phyloP scores from a whole-genome alignment of 2,797 vertebrate genomes.

The Discoglossus pictus region DNA sequence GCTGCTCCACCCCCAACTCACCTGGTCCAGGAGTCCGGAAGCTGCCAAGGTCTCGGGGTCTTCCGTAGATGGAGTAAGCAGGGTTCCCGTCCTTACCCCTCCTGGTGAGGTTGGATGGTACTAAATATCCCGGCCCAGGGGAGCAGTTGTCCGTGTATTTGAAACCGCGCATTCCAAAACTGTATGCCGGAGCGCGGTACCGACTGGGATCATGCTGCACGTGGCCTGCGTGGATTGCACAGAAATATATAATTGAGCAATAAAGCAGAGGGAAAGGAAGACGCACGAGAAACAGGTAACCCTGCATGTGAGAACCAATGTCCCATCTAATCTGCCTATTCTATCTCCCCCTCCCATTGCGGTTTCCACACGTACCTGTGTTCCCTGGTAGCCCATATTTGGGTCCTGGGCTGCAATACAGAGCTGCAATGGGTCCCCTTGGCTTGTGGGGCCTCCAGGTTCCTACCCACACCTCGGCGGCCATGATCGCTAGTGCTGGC shows the following conservation, averaged over 20 bases:
- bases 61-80: constrained; percentile 77
- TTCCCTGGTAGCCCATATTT: constrained; percentile 83
- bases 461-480: constrained; percentile 76
- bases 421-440: constrained; percentile 84
- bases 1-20: constrained; percentile 54
- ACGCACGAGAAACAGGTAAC: too few species aligned
- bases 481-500: constrained; percentile 58
- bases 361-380: constrained; percentile 73
- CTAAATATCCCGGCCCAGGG: constrained; percentile 79
- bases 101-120: constrained; percentile 76
- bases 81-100: constrained; percentile 69
- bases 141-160: constrained; percentile 54
- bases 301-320: too few species aligned
- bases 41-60: constrained; percentile 60
- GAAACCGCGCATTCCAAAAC: constrained; percentile 73
- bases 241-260: too few species aligned
- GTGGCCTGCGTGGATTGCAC: constrained; percentile 50
- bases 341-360: too few species aligned
- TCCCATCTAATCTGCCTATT: too few species aligned
- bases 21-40: constrained; percentile 81
- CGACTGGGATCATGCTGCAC: constrained; percentile 77
- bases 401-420: constrained; percentile 81
- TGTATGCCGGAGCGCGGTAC: constrained; percentile 76
- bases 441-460: constrained; percentile 84
- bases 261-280: not conserved